Evolutionary conservation across 2,113 vertebrate genomes (phyloP).

Genomic region (Nymphicus hollandicus): DNA sequence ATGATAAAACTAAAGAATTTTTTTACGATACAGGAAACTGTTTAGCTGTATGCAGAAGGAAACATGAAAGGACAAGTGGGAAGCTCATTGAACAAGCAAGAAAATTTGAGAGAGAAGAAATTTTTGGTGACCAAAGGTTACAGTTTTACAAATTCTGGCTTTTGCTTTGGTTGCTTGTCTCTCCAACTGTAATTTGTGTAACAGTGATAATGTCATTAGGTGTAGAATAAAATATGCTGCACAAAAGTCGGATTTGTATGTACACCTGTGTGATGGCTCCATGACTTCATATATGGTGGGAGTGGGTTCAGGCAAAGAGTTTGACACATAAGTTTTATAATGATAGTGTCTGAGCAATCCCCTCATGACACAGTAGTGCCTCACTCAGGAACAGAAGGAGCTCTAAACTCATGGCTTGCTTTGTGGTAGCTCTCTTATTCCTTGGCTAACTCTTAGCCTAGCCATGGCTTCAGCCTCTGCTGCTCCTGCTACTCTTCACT

Average conservation of each 20-base stretch:
- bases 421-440: not conserved
- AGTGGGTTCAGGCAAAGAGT: not conserved
- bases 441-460: not conserved
- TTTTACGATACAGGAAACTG: not conserved
- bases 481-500: not conserved
- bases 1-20: not conserved
- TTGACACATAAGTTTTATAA: not conserved
- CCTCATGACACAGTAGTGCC: rapidly evolving
- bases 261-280: not conserved
- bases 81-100: not conserved
- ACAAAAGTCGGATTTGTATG: not conserved
- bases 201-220: not conserved
- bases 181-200: not conserved
- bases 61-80: not conserved
- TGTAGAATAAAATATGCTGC: not conserved
- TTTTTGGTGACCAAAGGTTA: not conserved
- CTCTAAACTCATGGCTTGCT: not conserved
- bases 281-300: rapidly evolving
- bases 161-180: not conserved
- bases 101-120: not conserved
- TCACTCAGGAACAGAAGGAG: not conserved
- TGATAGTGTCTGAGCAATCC: rapidly evolving
- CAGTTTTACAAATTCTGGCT: not conserved
- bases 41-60: not conserved
- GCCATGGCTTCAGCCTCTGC: not conserved